phyloP scores from a whole-genome alignment of 2,888 invertebrate species.

The Phortica okadai region DNA sequence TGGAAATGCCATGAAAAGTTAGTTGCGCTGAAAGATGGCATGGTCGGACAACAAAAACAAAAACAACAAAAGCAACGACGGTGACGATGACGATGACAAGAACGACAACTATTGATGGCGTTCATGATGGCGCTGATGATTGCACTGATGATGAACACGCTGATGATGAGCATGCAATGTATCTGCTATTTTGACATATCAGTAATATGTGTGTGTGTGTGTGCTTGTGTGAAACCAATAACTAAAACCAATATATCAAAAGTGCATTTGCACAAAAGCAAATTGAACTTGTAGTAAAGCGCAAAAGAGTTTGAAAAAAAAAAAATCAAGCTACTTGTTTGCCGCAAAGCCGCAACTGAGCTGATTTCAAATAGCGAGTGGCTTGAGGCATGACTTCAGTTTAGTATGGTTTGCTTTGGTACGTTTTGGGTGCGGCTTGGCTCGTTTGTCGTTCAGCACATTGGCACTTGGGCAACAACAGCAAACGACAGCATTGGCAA shows the following conservation, averaged over 20 bases:
- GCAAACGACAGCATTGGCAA: neutral
- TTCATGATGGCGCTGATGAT: neutral
- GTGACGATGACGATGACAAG: neutral
- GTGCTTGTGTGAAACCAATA: constrained; percentile 1
- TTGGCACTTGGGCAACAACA: too few species aligned
- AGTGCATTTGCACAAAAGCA: constrained; percentile 62
- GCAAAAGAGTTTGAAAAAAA: neutral
- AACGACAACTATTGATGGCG: constrained; percentile 5
- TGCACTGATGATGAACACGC: constrained; percentile 1
- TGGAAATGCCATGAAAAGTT: constrained; percentile 1
- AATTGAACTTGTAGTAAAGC: constrained; percentile 23
- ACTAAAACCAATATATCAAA: constrained; percentile 51
- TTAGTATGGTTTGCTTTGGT: constrained; percentile 49
- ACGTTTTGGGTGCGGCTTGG: too few species aligned
- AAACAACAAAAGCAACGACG: neutral
- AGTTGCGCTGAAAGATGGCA: constrained; percentile 14
- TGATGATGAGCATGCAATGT: neutral
- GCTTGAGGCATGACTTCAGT: constrained; percentile 33
- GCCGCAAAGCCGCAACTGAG: constrained; percentile 56
- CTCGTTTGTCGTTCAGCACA: too few species aligned
- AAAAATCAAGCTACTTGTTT: constrained; percentile 41
- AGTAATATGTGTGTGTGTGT: neutral
- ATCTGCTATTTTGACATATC: neutral
- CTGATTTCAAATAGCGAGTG: neutral
- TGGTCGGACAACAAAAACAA: neutral